Base-by-base conservation (phyloP, 1,140 invertebrate genomes). In the Drosophila mauritiana region DNA sequence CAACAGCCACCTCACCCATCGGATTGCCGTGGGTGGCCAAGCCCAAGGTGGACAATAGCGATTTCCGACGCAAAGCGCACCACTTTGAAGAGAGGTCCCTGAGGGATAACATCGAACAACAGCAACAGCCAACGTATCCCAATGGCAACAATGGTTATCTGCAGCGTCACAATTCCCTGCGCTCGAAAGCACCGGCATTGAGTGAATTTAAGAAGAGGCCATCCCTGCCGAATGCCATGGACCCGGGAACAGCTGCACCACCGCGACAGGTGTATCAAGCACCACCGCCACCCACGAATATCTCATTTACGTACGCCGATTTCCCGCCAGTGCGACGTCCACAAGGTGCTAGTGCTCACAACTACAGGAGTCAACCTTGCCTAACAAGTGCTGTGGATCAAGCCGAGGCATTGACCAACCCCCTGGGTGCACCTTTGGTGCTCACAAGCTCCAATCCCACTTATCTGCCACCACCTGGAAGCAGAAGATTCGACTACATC, bases 1-100 rank as follows among this genome's bases (percentile, higher is more conserved):
- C 89, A 0, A 77, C 80, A 6, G 73, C 90, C 25, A 86, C 69
- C 1, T 91, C 90, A 15, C 90, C 90, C n/a, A 86, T 91, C 0
- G 90, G 86, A 0, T 46, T 91, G 25, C 90, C 90, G 0, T 91
- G 90, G 90, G 70, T 91, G 61, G 81, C 90, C 5, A 91, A 91
- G 37, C 90, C 90, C 15, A 83, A 82, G 5, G 90, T 91, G 51
- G 90, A 91, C 20, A 91, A 90, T 49, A 89, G 80, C 25, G 84
- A 88, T 20, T 91, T 92, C 20, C 82, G 74, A 27, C 83, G 78
- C 13, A 92, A 91, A 34, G 91, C 91, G 0, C 72, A 90, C 27
- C 80, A 84, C 49, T 92, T 92, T 17, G 91, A 92, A 25, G 88
- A 91, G 57, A 67, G 77, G 10, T 92, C 91, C 4, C 36, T 86